Conservation (phyloP, 2,888 invertebrate genomes). For the Xylocampa areola region DNA sequence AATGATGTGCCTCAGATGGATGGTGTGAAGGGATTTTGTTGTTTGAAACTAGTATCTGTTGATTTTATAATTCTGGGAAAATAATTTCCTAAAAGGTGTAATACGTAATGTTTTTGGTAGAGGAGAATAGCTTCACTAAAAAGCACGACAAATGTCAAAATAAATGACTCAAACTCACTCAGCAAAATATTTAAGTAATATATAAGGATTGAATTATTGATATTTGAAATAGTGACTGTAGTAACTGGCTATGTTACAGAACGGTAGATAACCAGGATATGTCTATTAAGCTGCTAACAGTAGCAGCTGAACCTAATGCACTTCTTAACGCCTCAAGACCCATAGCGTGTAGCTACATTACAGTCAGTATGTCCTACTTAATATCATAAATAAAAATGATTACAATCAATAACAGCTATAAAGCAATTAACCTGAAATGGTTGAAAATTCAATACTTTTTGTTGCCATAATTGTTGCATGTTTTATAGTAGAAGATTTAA, state of each 20-base stretch:
- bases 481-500: conserved; percentile 5
- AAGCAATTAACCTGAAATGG: conserved; percentile 4
- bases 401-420: conserved; percentile 23
- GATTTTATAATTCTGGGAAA: too few species aligned
- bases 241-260: neutral
- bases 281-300: neutral
- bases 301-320: neutral
- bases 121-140: too few species aligned
- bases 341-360: conserved; percentile 5
- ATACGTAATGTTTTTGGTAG: too few species aligned
- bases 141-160: too few species aligned
- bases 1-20: too few species aligned
- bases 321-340: neutral
- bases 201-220: too few species aligned
- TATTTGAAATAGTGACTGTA: too few species aligned
- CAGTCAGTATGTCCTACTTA: neutral
- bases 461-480: neutral
- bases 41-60: too few species aligned
- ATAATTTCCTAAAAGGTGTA: too few species aligned
- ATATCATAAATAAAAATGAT: conserved; percentile 28
- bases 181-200: too few species aligned
- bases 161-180: too few species aligned
- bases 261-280: neutral
- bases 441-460: conserved; percentile 17
- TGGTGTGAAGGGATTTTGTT: too few species aligned